Evolutionary conservation across 2,888 invertebrate species (phyloP).

Genomic region (Neoaliturus tenellus): DNA sequence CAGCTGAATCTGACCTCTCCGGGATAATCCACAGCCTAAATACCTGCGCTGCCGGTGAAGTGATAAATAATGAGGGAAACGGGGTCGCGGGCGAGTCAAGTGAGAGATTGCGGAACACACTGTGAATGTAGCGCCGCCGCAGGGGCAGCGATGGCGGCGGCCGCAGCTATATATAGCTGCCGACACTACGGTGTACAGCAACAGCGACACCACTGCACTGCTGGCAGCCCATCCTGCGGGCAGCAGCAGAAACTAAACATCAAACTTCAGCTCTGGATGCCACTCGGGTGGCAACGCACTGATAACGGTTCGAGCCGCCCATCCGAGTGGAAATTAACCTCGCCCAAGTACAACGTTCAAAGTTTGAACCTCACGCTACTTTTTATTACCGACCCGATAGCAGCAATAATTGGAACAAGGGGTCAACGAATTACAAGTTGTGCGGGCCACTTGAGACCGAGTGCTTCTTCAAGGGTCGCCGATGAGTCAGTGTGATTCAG

Average conservation of each 20-base stretch:
- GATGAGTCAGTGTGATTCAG: constrained; percentile 1
- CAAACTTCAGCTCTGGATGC: no score
- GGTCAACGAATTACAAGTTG: background rate
- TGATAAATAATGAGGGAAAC: constrained; percentile 14
- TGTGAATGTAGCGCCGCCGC: background rate
- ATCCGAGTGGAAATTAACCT: no score
- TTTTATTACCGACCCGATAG: no score
- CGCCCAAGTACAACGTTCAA: no score
- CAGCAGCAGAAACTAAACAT: no score
- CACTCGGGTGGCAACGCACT: background rate
- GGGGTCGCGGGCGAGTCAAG: background rate
- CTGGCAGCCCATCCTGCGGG: no score
- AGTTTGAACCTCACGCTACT: no score
- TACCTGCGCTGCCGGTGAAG: constrained; percentile 11
- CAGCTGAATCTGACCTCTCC: constrained; percentile 1
- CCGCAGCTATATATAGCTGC: background rate
- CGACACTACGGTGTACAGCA: background rate
- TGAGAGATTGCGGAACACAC: constrained; percentile 15
- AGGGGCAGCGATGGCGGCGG: background rate
- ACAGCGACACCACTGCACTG: no score
- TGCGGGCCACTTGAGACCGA: background rate
- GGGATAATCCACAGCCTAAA: background rate
- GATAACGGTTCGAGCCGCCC: no score
- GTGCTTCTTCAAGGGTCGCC: background rate
- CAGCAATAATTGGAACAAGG: background rate